Base-by-base conservation (phyloP, 2,797 vertebrate species). In the Lagodon rhomboides region DNA sequence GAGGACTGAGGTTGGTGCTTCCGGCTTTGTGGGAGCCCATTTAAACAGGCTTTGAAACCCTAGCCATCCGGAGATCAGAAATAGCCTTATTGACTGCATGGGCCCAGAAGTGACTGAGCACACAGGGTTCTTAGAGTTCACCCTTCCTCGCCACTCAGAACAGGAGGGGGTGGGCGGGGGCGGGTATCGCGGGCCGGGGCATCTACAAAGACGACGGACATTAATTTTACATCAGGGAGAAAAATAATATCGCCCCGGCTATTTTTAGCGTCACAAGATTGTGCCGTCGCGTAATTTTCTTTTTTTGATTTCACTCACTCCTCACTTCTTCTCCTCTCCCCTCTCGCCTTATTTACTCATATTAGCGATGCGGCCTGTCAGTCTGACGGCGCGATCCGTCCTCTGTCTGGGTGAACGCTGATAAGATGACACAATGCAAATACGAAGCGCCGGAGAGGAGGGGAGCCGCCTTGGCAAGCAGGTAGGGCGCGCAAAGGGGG, bases 11-110 rank as follows among this genome's bases (percentile, higher is more conserved):
- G 91, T 87, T 85, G 90, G 84, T 85, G 88, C 92, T 92, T 94
- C 89, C 92, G 89, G 93, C 93, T 93, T 95, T 94, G 92, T 94
- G 91, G 94, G 93, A 93, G 90, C 90, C 88, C 88, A 85, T 94
- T 95, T 95, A 95, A 95, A 93, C 91, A 91, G 87, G 85, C 91
- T 95, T 95, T 96, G 95, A 96, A 96, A 95, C 93, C 92, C 87
- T 93, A 95, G 93, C 94, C 93, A 95, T 94, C 94, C 93, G 87
- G 93, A 93, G 92, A 95, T 95, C 92, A 94, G 92, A 93, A 94
- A 93, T 94, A 94, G 91, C 93, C 93, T 93, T 94, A 94, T 93
- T 92, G 94, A 95, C 93, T 93, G 91, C 90, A 86, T 87, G 91
- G 92, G 91, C 88, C 92, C 89, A 92, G 89, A 92, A 88, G 90